A percentile compares a stretch with the other conserved stretches of the same genome.
Conservation (phyloP, 2,113 vertebrate species). For the Procavia capensis region DNA sequence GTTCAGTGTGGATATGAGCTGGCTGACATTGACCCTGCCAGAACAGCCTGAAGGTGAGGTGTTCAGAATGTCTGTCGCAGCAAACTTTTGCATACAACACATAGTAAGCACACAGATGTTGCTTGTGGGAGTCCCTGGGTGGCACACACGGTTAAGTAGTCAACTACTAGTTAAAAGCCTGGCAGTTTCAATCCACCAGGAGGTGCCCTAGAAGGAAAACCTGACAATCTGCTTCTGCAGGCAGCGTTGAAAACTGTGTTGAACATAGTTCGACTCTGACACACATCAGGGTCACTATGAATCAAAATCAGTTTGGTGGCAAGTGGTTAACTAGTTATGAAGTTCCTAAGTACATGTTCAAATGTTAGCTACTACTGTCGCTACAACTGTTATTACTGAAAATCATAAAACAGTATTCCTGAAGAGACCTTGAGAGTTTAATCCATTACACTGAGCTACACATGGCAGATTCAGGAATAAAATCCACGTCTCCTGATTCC, state of each 20-base stretch:
- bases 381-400: accelerated
- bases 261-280: neutral
- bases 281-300: neutral
- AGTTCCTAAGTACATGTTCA: neutral
- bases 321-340: neutral
- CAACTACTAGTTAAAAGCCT: neutral
- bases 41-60: constrained; percentile 91
- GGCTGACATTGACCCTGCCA: constrained; percentile 88
- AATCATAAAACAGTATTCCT: neutral
- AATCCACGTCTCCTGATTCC: neutral
- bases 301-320: neutral
- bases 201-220: neutral
- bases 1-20: constrained; percentile 89
- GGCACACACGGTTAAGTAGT: neutral
- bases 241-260: neutral
- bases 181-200: neutral
- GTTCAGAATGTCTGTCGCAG: neutral
- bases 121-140: neutral
- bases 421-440: neutral
- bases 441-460: neutral
- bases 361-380: accelerated
- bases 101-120: no score
- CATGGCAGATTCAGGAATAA: neutral
- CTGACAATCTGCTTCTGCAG: neutral
- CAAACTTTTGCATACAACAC: neutral